Percentiles rank a stretch among this genome's conserved stretches.
Evolutionary conservation across 35 echinoderm and acorn worm genomes (phyloP).

Genomic region (Holothuria glaberrima): DNA sequence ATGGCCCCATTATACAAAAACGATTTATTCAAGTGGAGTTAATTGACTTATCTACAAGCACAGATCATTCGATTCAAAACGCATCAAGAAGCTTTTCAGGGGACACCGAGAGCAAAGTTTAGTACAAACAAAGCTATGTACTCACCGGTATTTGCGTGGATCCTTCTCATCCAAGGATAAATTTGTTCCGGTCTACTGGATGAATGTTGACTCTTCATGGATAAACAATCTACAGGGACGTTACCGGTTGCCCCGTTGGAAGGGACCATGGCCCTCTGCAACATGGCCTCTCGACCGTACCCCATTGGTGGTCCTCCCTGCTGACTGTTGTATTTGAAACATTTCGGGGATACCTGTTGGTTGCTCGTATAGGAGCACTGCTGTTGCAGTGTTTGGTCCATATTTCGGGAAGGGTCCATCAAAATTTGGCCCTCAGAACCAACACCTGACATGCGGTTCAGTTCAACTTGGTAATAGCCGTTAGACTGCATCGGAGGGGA

Average conservation of each 20-base stretch:
- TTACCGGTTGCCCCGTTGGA: conserved; percentile 41
- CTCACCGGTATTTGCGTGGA: conserved; percentile 72
- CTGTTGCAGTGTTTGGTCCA: conserved; percentile 42
- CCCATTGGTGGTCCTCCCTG: conserved; percentile 39
- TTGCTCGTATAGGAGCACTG: conserved; percentile 53
- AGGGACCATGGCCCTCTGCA: conserved; percentile 42
- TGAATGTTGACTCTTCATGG: conserved; percentile 67
- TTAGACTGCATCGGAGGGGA: conserved; percentile 57
- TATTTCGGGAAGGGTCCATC: conserved; percentile 46
- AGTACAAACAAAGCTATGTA: neutral
- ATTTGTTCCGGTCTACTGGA: conserved; percentile 68
- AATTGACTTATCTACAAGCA: too few species aligned
- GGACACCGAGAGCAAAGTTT: too few species aligned
- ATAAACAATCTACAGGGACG: conserved; percentile 37
- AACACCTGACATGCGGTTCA: conserved; percentile 43
- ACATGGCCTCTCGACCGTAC: conserved; percentile 41
- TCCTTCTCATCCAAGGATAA: conserved; percentile 79
- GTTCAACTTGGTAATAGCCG: conserved; percentile 55
- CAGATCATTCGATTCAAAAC: too few species aligned
- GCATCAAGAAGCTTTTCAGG: too few species aligned
- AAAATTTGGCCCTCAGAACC: conserved; percentile 48
- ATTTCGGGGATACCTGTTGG: conserved; percentile 43
- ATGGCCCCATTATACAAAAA: too few species aligned
- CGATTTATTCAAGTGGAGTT: too few species aligned
- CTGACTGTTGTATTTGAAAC: conserved; percentile 48